These are phyloP conservation scores for Amaurobius ferox DNA, from an alignment of 2,888 invertebrate genomes.

Conservation along the genomic window DNA sequence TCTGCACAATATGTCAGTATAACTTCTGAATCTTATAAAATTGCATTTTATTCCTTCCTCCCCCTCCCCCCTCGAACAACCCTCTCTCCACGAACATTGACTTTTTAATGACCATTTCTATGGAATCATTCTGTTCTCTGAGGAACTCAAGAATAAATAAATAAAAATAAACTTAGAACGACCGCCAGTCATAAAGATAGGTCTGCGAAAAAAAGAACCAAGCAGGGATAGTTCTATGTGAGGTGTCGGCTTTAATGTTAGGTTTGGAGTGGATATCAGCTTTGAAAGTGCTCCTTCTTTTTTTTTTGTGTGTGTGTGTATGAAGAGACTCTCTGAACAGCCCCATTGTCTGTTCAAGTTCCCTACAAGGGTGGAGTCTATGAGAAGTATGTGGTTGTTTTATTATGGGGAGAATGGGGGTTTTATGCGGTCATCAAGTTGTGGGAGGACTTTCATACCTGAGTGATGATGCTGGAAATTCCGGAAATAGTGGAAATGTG, in stretches of 20 bases:
- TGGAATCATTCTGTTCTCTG: not conserved
- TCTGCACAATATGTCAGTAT: not conserved
- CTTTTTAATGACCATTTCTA: not conserved
- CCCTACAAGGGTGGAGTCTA: not conserved
- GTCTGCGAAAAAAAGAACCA: not conserved
- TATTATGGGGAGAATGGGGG: not conserved
- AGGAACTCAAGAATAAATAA: not conserved
- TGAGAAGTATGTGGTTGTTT: not conserved
- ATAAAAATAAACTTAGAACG: not conserved
- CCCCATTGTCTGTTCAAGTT: not conserved
- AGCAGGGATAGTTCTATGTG: not conserved
- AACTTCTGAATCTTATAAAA: not conserved
- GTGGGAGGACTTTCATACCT: not conserved
- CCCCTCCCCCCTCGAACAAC: not conserved
- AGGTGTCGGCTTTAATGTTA: constrained; percentile 27
- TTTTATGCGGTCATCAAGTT: not conserved
- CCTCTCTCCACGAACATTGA: not conserved
- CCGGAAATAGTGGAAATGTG: not conserved
- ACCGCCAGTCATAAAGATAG: constrained; percentile 1
- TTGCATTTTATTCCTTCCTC: not conserved
- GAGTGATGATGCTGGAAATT: not conserved
- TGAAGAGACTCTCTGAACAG: not conserved
- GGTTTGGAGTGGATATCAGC: constrained; percentile 22
- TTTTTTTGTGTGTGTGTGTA: not conserved
- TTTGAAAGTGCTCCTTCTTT: not conserved